phyloP scores from a whole-genome alignment of 2,888 invertebrate species.

The Sipha maydis region DNA sequence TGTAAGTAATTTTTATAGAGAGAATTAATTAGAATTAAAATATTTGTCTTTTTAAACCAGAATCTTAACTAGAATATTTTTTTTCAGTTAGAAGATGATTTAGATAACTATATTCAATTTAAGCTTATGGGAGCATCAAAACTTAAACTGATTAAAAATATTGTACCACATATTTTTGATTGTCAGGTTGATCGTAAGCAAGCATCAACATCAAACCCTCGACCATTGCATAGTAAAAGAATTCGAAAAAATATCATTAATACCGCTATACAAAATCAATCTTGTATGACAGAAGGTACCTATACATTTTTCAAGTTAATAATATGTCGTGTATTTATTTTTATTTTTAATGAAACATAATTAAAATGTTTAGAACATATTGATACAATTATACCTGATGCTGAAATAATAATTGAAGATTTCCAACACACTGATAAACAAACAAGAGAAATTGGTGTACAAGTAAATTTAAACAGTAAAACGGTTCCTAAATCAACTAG shows the following conservation, averaged over 20 bases:
- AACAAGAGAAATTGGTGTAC: too few species aligned
- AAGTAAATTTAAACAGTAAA: too few species aligned
- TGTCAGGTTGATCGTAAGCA: too few species aligned
- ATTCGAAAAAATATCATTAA: slow-evolving; percentile 8
- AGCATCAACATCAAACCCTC: too few species aligned
- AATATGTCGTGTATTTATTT: background rate
- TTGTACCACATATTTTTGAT: too few species aligned
- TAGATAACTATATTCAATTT: too few species aligned
- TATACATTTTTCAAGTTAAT: slow-evolving; percentile 16
- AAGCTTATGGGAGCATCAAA: too few species aligned
- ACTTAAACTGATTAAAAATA: too few species aligned
- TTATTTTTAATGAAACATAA: background rate
- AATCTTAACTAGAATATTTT: background rate
- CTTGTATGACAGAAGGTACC: slow-evolving; percentile 10
- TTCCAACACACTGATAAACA: background rate
- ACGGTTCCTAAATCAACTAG: too few species aligned
- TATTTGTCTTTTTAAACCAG: background rate
- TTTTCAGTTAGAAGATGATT: background rate
- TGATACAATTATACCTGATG: background rate
- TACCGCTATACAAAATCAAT: background rate
- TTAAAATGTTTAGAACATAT: slow-evolving; percentile 25
- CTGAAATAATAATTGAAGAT: slow-evolving; percentile 4
- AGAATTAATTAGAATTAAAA: background rate
- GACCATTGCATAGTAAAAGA: slow-evolving; percentile 3
- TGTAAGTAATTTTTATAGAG: background rate